Base-by-base conservation (phyloP, 2,888 invertebrate genomes). In the Apotomis capreana region DNA sequence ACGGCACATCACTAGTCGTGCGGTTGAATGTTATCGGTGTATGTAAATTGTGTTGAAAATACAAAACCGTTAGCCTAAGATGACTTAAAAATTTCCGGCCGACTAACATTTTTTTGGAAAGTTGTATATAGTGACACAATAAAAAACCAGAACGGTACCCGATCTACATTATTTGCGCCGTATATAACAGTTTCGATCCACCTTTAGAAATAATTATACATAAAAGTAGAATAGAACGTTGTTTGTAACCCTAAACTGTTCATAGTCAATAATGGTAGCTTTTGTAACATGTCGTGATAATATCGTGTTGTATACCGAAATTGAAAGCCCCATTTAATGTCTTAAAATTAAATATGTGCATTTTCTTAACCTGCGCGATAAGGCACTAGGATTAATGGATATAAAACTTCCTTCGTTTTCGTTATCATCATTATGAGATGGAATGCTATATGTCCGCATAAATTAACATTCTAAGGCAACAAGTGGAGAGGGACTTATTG, bases 381-480 rank as follows among this genome's bases (percentile, higher is more conserved):
- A 26, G 26, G 26, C 26, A 26, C 37, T 26, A 12, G 12, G 37
- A 37, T 9, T 49, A 9, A 49, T 49, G 49, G 49, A 9, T 9
- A 13, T 4, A 5, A 26, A 46, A 51, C 4, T 8, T 60, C 44
- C 26, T 61, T 55, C 9, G 49, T 49, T 49, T 10, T 9, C 49
- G 12, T 44, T 49, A 49, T 10, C 2, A 49, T 49, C 64, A 64
- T 40, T 44, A 44, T 15, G 37, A 12, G 13, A 64, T 54, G 54
- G 64, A 64, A 64, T 54, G 54, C 40, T 64, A 54, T 54, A 64
- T 55, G 52, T 37, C 10, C 6, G 40, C 62, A 62, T 62, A 9
- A 49, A 10, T 0, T 49, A 49, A 49, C 9, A 49, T 49, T 49
- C 6, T 49, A 2, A 6, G 40, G 40, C 40, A 40, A 6, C 40